These are phyloP conservation scores for Pangasianodon gigas DNA, from an alignment of 2,113 vertebrate species.

Conservation along the genomic window DNA sequence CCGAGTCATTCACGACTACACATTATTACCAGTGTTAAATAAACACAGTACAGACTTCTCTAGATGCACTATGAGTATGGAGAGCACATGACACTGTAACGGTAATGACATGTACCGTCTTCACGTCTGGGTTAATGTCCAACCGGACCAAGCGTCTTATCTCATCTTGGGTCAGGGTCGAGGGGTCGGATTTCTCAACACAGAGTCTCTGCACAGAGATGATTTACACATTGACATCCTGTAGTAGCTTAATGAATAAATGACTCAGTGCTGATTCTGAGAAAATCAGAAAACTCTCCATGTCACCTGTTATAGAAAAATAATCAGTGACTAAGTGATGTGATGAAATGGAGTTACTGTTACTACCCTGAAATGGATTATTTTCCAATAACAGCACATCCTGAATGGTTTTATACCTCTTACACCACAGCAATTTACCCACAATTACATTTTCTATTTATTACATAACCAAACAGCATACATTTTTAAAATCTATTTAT, in stretches of 20 bases:
- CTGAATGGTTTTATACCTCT: too few species aligned
- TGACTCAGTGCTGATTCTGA: not conserved
- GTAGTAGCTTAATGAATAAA: not conserved
- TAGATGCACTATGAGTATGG: not conserved
- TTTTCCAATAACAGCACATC: too few species aligned
- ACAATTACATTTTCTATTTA: too few species aligned
- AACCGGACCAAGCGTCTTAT: constrained; percentile 78
- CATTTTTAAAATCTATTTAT: not conserved
- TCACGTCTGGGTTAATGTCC: constrained; percentile 79
- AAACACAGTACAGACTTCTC: not conserved
- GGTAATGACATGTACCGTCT: constrained; percentile 68
- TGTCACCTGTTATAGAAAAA: too few species aligned
- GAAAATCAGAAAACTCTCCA: too few species aligned
- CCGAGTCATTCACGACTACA: not conserved
- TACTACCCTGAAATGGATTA: too few species aligned
- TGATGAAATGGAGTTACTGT: too few species aligned
- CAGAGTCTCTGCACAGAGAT: constrained; percentile 74
- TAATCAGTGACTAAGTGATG: too few species aligned
- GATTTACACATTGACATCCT: not conserved
- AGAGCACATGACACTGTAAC: not conserved
- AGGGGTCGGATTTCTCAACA: constrained; percentile 81
- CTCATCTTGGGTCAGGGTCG: constrained; percentile 76
- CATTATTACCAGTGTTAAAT: not conserved
- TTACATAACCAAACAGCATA: not conserved
- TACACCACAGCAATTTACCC: too few species aligned